These are phyloP conservation scores for Tiliacea aurago DNA, from an alignment of 2,888 invertebrate genomes.

Conservation along the genomic window DNA sequence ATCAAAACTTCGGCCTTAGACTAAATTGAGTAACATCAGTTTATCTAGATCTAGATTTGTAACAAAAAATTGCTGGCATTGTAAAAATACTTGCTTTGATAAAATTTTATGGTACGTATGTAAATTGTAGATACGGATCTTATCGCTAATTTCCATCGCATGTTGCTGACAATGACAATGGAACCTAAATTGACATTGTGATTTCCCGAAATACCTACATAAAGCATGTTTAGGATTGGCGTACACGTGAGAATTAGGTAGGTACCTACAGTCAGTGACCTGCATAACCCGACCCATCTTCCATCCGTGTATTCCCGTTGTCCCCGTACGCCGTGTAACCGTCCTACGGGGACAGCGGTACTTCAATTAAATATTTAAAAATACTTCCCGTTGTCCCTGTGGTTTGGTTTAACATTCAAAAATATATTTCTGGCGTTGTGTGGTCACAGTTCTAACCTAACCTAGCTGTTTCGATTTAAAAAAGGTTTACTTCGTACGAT, in stretches of 20 bases:
- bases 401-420: too few species aligned
- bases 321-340: too few species aligned
- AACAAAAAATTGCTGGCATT: slow-evolving; percentile 16
- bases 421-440: too few species aligned
- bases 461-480: too few species aligned
- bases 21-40: slow-evolving; percentile 34
- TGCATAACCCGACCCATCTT: too few species aligned
- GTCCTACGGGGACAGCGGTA: too few species aligned
- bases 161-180: slow-evolving; percentile 28
- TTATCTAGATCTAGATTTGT: slow-evolving; percentile 32
- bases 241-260: slow-evolving; percentile 11
- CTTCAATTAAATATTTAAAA: too few species aligned
- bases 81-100: slow-evolving; percentile 25
- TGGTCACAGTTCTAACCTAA: too few species aligned
- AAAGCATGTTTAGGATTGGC: slow-evolving; percentile 2
- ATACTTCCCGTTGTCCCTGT: too few species aligned
- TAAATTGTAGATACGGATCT: slow-evolving; percentile 37
- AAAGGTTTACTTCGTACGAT: too few species aligned
- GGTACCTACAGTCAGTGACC: too few species aligned
- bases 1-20: slow-evolving; percentile 22
- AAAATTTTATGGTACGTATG: slow-evolving; percentile 8
- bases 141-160: slow-evolving; percentile 39
- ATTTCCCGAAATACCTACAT: slow-evolving; percentile 12
- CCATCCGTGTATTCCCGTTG: too few species aligned
- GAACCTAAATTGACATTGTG: slow-evolving; percentile 13